Base-by-base conservation (phyloP, 2,113 vertebrate genomes). In the Pachyramphus minor region DNA sequence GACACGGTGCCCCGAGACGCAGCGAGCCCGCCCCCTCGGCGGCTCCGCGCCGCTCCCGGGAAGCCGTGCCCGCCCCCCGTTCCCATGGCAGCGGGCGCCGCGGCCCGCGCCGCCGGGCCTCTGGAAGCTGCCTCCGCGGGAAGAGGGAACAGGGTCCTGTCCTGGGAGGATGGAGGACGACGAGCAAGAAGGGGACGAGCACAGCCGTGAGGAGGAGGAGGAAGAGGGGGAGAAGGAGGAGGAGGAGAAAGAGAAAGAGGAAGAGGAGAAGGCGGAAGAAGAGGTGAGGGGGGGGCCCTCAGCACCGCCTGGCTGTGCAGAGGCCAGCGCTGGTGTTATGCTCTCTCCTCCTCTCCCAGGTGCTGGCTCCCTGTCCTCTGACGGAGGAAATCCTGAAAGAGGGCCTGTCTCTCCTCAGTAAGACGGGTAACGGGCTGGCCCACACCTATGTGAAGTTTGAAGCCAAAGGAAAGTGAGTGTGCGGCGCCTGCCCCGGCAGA, bases 361-460 rank as follows among this genome's bases (percentile, higher is more conserved):
- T 83, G 67, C 85, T 17, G 11, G 14, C 45, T 25, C 93, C 94
- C 16, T 69, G 56, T 11, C 95, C 96, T 20, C 96, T 99, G 94
- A 98, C 97, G 1, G 97, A 98, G 94, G 98, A 98, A 64, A 83
- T 95, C 31, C 93, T 99, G 87, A 95, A 90, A 58, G 97, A 98
- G 64, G 98, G 98, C 24, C 98, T 99, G 9, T 99, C 99, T 22
- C 94, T 99, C 67, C 97, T 99, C 87, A 98, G 98, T 74, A 98
- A 98, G 96, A 99, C 98, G 3, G 98, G 98, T 76, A 98, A 97
- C 28, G 98, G 99, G 63, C 97, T 99, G 76, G 98, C 98, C 42
- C 99, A 99, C 10, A 98, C 99, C 24, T 99, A 98, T 22, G 97
- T 99, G 79, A 99, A 98, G 96, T 96, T 99, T 93, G 98, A 99